Conservation (phyloP, 1,140 invertebrate genomes). For the Diorhabda elongata region DNA sequence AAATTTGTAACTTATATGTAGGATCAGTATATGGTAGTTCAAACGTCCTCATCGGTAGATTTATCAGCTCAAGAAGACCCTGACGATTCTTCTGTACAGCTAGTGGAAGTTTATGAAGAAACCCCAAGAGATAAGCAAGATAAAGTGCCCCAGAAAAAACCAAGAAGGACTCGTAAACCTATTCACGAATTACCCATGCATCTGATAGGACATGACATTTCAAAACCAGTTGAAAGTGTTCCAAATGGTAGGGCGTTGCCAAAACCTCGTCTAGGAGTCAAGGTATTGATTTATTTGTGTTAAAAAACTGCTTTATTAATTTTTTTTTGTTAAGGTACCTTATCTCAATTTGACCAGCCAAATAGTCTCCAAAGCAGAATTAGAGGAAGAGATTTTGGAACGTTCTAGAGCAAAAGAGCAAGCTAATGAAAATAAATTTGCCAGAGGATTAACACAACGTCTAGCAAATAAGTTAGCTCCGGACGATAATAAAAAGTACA, state of each 20-base stretch:
- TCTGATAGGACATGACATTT: conserved; percentile 32
- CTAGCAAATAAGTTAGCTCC: conserved; percentile 43
- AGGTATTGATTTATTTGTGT: conserved; percentile 12
- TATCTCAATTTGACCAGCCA: conserved; percentile 50
- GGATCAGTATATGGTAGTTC: too few relatives aligned
- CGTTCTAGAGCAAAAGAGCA: conserved; percentile 26
- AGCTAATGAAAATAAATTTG: conserved; percentile 34
- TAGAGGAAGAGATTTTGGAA: conserved; percentile 50
- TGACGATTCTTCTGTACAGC: too few relatives aligned
- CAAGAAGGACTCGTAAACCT: conserved; percentile 25
- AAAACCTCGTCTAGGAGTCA: conserved; percentile 44
- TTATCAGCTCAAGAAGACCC: too few relatives aligned
- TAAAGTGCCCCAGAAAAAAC: conserved; percentile 7
- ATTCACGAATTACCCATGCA: conserved; percentile 33
- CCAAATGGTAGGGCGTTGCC: conserved; percentile 29
- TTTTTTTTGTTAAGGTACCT: conserved; percentile 33
- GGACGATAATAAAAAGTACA: not conserved
- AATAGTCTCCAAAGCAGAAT: conserved; percentile 50
- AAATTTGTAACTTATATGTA: not conserved
- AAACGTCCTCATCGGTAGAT: too few relatives aligned
- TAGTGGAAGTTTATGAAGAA: too few relatives aligned
- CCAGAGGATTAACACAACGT: conserved; percentile 42
- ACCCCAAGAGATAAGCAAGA: too few relatives aligned
- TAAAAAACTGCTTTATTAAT: not conserved
- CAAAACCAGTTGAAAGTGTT: conserved; percentile 30